Evolutionary conservation across 92 coral and sea anemone genomes (phyloP), one percentile per base, ranked within the genome.

Genomic region (Bergia puertoricense): DNA sequence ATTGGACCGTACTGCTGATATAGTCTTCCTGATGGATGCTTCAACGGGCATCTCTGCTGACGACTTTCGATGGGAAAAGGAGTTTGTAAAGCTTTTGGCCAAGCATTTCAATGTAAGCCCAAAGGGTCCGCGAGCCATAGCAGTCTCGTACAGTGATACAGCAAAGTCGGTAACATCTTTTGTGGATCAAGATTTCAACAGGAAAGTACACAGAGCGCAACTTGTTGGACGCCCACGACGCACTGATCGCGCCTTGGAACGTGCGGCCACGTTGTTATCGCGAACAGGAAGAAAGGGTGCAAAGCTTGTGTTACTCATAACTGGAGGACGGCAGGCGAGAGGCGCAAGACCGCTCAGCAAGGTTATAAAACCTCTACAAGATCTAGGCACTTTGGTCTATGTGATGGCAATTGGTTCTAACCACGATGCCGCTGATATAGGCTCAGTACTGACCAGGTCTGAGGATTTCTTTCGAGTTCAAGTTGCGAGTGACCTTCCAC

Each of bases 11-110:
- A 76, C 86, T 59, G 74, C 86, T 11, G 96, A 94, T 74, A 76
- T 96, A 9, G 85, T 96, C 42, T 95, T 96, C 79, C 88, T 96
- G 41, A 37, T 96, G 92, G 98, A 96, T 71, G 94, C 96, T 36
- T 93, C 98, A 39, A 91, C 95, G 41, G 81, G 91, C 41, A 91
- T 93, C 23, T 88, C 86, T 42, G 76, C 36, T 7, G 90, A 88
- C 2, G 91, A 93, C 68, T 94, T 93, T 80, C 48, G 72, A 71
- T 89, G 86, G 82, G 89, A 94, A 76, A 93, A 96, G 89, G 88
- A 94, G 77, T 96, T 94, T 46, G 90, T 93, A 30, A 96, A 94
- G 51, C 73, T 80, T 13, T 69, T 96, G 30, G 97, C 93, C 38
- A 89, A 84, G 50, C 79, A 68, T 57, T 85, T 94, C 15, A 77